Conservation (phyloP, 1,140 invertebrate genomes). For the Hetaerina americana region DNA sequence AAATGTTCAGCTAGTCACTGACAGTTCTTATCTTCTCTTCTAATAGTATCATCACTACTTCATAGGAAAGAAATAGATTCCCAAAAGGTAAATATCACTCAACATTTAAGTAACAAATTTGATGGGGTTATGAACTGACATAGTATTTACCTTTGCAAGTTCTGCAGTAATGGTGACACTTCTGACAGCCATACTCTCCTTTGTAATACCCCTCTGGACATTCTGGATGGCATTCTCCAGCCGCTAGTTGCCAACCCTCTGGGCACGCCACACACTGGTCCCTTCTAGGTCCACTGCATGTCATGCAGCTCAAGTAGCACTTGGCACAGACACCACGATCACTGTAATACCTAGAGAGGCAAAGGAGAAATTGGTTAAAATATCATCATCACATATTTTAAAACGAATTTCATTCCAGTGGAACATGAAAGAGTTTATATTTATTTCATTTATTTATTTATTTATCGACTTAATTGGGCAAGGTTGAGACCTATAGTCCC, state of each 20-base stretch:
- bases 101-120: neutral
- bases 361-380: neutral
- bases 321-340: constrained; percentile 65
- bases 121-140: constrained; percentile 4
- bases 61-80: too few species aligned
- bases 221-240: constrained; percentile 65
- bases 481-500: too few species aligned
- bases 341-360: constrained; percentile 55
- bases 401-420: too few species aligned
- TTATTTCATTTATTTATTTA: too few species aligned
- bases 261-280: constrained; percentile 76
- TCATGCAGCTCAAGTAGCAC: constrained; percentile 70
- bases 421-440: too few species aligned
- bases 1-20: too few species aligned
- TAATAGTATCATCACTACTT: too few species aligned
- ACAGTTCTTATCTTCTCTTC: too few species aligned
- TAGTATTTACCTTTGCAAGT: constrained; percentile 53
- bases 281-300: constrained; percentile 62
- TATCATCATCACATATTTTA: too few species aligned
- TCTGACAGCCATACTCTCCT: constrained; percentile 61
- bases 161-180: constrained; percentile 70
- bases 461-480: too few species aligned
- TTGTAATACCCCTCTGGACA: constrained; percentile 75
- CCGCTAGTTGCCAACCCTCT: constrained; percentile 56
- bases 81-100: too few species aligned